A percentile compares a stretch with the other conserved stretches of the same genome.
Conservation (phyloP, 2,888 invertebrate genomes). For the Melanophora roralis region DNA sequence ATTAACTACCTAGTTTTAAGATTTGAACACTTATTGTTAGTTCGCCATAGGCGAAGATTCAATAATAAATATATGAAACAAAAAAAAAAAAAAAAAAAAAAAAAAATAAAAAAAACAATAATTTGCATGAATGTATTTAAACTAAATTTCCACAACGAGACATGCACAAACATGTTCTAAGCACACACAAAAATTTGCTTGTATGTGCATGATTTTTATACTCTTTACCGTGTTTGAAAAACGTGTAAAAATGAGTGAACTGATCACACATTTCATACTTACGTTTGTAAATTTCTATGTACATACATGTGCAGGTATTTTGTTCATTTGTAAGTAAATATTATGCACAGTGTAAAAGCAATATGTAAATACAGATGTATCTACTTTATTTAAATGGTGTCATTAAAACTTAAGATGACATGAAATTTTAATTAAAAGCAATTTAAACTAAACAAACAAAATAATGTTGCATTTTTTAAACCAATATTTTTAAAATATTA, state of each 20-base stretch:
- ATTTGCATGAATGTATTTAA: constrained; percentile 48
- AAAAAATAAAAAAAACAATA: constrained; percentile 54
- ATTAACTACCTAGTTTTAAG: too few relatives aligned
- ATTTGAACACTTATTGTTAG: too few relatives aligned
- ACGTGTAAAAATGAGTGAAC: constrained; percentile 24
- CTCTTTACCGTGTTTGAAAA: constrained; percentile 6
- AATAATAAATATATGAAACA: too few relatives aligned
- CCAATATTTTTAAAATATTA: constrained; percentile 38
- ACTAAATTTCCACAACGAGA: constrained; percentile 32
- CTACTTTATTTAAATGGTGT: constrained; percentile 60
- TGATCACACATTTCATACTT: too few relatives aligned
- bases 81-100: too few relatives aligned
- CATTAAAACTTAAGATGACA: constrained; percentile 61
- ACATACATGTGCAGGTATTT: not conserved
- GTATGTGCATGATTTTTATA: not conserved
- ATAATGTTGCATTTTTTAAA: constrained; percentile 44
- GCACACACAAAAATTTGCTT: not conserved
- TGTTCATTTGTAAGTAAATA: not conserved
- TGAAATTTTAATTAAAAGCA: constrained; percentile 62
- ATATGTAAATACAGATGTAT: too few relatives aligned
- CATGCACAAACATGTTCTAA: not conserved
- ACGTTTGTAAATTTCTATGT: too few relatives aligned
- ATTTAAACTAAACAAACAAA: constrained; percentile 62
- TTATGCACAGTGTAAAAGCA: constrained; percentile 21
- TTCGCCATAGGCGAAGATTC: too few relatives aligned